A percentile compares a stretch with the other conserved stretches of the same genome.
Evolutionary conservation across 2,797 vertebrate species (phyloP).

Genomic region (Trachurus trachurus): DNA sequence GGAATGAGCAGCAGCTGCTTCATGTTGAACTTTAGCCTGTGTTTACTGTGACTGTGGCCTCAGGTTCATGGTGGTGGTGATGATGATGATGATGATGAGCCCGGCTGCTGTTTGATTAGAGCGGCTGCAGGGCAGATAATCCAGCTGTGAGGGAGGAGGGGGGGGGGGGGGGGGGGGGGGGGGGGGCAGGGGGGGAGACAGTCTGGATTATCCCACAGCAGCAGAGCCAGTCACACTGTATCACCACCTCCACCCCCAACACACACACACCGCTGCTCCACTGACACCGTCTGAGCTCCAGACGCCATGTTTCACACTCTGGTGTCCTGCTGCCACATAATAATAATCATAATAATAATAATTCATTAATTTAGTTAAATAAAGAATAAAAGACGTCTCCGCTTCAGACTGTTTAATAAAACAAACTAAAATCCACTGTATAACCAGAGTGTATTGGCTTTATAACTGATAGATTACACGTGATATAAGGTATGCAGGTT

Average conservation of each 20-base stretch:
- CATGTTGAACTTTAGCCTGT: slow-evolving; percentile 36
- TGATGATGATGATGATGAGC: neutral
- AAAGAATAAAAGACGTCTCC: too few species aligned
- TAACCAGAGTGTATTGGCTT: too few species aligned
- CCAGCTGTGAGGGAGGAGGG: slow-evolving; percentile 17
- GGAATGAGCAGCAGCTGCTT: neutral
- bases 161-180: neutral
- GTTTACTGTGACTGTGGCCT: slow-evolving; percentile 1
- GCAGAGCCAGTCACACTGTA: neutral
- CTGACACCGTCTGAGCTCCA: neutral
- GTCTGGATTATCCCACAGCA: slow-evolving; percentile 56
- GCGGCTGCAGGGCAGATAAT: slow-evolving; percentile 58
- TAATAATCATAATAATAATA: too few species aligned
- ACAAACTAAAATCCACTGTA: too few species aligned
- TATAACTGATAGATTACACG: too few species aligned
- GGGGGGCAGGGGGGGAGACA: neutral
- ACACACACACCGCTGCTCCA: slow-evolving; percentile 11
- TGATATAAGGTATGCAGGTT: too few species aligned
- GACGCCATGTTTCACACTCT: too few species aligned
- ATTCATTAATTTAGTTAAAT: too few species aligned
- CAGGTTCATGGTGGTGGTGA: slow-evolving; percentile 9
- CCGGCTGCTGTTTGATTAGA: slow-evolving; percentile 67
- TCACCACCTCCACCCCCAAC: neutral
- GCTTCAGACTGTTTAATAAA: too few species aligned
- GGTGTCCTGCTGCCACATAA: too few species aligned